Conservation (phyloP, 2,113 vertebrate species). For the Narcine bancroftii region DNA sequence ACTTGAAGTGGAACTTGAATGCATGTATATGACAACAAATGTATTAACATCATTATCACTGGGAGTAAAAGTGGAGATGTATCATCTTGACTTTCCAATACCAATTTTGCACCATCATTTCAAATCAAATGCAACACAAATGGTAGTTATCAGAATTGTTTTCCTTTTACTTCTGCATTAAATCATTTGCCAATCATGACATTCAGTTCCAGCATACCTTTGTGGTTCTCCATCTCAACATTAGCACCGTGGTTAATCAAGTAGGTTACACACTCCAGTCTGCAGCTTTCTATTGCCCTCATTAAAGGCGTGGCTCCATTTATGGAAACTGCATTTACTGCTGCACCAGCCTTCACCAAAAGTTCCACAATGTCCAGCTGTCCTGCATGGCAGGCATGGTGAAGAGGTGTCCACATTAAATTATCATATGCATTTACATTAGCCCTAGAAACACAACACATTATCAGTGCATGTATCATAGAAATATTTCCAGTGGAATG, state of each 20-base stretch:
- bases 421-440: slow-evolving; percentile 70
- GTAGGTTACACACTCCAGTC: slow-evolving; percentile 69
- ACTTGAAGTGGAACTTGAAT: too few relatives aligned
- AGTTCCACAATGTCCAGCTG: slow-evolving; percentile 67
- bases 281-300: slow-evolving; percentile 76
- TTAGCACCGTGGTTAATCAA: slow-evolving; percentile 72
- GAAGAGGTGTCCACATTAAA: slow-evolving; percentile 89
- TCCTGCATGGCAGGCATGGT: slow-evolving; percentile 79
- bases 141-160: neutral
- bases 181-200: neutral
- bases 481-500: neutral
- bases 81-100: neutral
- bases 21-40: neutral
- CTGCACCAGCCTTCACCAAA: slow-evolving; percentile 67
- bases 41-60: neutral
- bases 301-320: slow-evolving; percentile 75
- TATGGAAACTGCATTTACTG: slow-evolving; percentile 60
- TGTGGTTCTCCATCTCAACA: slow-evolving; percentile 63
- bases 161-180: neutral
- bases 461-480: neutral
- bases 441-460: slow-evolving; percentile 55
- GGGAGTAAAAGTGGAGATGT: neutral
- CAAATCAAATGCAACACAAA: too few relatives aligned
- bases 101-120: neutral
- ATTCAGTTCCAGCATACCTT: slow-evolving; percentile 54